These are phyloP conservation scores for Scaptodrosophila latifasciaeformis DNA, from an alignment of 2,888 invertebrate genomes.

Conservation along the genomic window DNA sequence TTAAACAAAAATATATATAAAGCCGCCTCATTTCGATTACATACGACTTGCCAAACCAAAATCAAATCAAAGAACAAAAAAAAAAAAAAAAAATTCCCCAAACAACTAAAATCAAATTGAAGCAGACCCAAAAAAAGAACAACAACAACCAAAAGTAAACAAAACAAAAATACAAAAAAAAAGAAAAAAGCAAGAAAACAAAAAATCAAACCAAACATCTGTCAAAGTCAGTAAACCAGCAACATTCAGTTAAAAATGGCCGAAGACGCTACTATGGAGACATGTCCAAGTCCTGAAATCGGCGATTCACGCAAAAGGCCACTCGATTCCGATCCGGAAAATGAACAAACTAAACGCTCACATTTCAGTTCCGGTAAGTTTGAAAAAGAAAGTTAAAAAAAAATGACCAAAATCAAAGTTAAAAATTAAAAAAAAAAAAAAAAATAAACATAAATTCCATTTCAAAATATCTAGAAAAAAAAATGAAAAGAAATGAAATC, in stretches of 20 bases:
- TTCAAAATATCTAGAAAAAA: constrained; percentile 2
- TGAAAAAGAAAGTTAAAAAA: constrained; percentile 33
- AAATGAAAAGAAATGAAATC: neutral
- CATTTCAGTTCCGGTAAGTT: constrained; percentile 92
- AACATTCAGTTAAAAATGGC: constrained; percentile 80
- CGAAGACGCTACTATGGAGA: constrained; percentile 95
- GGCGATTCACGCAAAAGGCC: constrained; percentile 91
- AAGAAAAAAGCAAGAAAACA: constrained; percentile 21
- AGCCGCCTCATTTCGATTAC: constrained; percentile 37
- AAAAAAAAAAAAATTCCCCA: constrained; percentile 25
- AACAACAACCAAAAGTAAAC: constrained; percentile 30
- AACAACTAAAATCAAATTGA: constrained; percentile 17
- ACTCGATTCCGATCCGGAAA: constrained; percentile 88
- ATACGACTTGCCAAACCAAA: constrained; percentile 27
- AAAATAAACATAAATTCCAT: neutral
- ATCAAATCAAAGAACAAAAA: constrained; percentile 27
- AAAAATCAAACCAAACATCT: constrained; percentile 30
- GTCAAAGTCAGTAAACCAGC: constrained; percentile 39
- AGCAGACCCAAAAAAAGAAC: constrained; percentile 40
- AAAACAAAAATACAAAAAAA: constrained; percentile 23
- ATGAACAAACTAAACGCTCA: constrained; percentile 91
- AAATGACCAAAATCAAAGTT: constrained; percentile 11
- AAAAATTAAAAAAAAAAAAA: constrained; percentile 4
- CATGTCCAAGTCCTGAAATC: constrained; percentile 94
- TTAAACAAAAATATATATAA: constrained; percentile 28